Conservation (phyloP, 2,797 vertebrate genomes). For the Parotocinclus haroldoi region DNA sequence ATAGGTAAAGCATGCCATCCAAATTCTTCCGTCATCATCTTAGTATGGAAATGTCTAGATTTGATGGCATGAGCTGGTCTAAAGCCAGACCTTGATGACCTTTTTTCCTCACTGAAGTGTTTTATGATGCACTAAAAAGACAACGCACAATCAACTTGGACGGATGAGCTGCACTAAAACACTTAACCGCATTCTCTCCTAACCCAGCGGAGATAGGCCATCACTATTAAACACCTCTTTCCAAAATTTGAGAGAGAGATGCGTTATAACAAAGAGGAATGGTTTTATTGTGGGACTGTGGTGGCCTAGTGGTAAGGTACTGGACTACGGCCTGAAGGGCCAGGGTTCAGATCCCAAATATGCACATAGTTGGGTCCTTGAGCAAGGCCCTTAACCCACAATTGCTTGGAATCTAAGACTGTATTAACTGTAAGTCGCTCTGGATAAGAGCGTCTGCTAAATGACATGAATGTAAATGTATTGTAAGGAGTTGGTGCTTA, state of each 20-base stretch:
- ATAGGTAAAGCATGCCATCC: neutral
- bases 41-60: neutral
- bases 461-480: too few species aligned
- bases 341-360: too few species aligned
- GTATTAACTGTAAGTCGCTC: too few species aligned
- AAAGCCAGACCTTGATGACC: neutral
- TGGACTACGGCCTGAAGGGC: too few species aligned
- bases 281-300: too few species aligned
- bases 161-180: neutral
- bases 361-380: too few species aligned
- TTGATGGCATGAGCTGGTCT: neutral
- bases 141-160: slow-evolving; percentile 6
- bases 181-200: neutral
- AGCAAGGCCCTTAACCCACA: too few species aligned
- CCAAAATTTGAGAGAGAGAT: neutral
- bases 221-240: slow-evolving; percentile 1
- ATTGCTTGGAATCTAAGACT: too few species aligned
- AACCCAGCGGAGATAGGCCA: neutral
- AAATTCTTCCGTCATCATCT: neutral
- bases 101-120: neutral
- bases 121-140: slow-evolving; percentile 14
- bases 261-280: slow-evolving; percentile 2
- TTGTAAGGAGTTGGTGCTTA: too few species aligned
- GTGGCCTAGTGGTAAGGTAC: too few species aligned
- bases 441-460: too few species aligned